Evolutionary conservation across 2,797 vertebrate genomes (phyloP), one percentile per base, ranked within the genome.

Genomic region (Spinus pinus): DNA sequence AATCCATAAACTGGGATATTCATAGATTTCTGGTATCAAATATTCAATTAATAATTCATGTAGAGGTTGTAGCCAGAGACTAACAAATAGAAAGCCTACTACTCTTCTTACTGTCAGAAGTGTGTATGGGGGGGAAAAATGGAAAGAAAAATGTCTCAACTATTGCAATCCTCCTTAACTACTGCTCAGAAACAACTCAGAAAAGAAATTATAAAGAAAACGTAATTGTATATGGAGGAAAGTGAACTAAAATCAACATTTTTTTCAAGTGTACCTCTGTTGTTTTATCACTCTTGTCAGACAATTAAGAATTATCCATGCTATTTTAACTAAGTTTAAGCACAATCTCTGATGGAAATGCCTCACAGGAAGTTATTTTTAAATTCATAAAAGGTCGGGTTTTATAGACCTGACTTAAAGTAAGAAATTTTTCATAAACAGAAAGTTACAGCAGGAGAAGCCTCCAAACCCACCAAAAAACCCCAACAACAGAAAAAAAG

Each of bases 41-140:
- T 62, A 79, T 72, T 87, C 23, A 64, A 13, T 71, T 79, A 44
- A 71, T 72, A 15, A 30, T 67, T 85, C n/a, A 11, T 2, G 2
- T 31, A 78, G 17, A 42, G 9, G 3, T 62, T 82, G 10, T 58
- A 94, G 49, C 25, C 3, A 27, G 5, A 7, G 21, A 61, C 13
- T 81, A 71, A 57, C 0, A 2, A 58, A 60, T 5, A 88, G n/a
- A 72, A 83, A 77, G 3, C 3, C 5, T 75, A 31, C 27, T 39
- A 42, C 17, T 62, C 17, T 51, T 74, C 33, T 47, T 67, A 57
- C 4, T 53, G 7, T 57, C n/a, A 86, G 16, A 64, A 75, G 13
- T 49, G 21, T 7, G 2, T 41, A 33, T 0, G 0, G 10, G 11
- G 7, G 11, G 1, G 5, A 18, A 54, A 60, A 90, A 77, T 41